Base-by-base conservation (phyloP, 2,797 vertebrate genomes). In the Manis javanica region DNA sequence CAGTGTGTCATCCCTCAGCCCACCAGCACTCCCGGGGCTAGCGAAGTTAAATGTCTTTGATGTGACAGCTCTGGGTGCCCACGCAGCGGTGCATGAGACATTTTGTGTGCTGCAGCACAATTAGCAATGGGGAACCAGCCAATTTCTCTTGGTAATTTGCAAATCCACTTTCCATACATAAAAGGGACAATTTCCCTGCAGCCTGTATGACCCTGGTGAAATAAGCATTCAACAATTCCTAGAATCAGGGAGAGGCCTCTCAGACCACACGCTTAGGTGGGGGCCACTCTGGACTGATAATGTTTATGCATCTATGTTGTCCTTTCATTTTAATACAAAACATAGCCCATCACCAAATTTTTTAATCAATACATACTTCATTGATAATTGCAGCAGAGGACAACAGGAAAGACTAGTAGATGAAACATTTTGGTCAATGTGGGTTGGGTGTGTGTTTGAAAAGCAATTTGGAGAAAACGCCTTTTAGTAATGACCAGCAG, bases 391-490 rank as follows among this genome's bases (percentile, higher is more conserved):
- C 34, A 63, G 39, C 61, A 21, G 39, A 87, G 49, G 23, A 3
- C 18, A 7, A 7, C 37, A 34, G 55, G 24, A 71, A 57, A 83
- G 13, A n/a, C 4, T 9, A 53, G 11, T 0, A 5, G 21, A 29
- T 5, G 61, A 77, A 75, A 37, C 0, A 6, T 42, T 10, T 31
- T 34, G 68, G n/a, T 66, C 51, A 39, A 2, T 14, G 42, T 11
- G 16, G 15, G 11, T n/a, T 55, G 31, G 51, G 49, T 82, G 21
- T 49, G 37, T 42, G 19, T 84, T 83, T 95, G 87, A 72, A 57
- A 95, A 96, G 19, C n/a, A 37, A 93, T 69, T 61, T 91, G 89
- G 49, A 95, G 46, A 49, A 42, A 95, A 3, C 24, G 66, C 2
- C 15, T 42, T 53, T 29, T 14, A 7, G 18, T 2, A 10, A 26